These are phyloP conservation scores for Melitaea athalia DNA, from an alignment of 2,888 invertebrate genomes.

Conservation along the genomic window DNA sequence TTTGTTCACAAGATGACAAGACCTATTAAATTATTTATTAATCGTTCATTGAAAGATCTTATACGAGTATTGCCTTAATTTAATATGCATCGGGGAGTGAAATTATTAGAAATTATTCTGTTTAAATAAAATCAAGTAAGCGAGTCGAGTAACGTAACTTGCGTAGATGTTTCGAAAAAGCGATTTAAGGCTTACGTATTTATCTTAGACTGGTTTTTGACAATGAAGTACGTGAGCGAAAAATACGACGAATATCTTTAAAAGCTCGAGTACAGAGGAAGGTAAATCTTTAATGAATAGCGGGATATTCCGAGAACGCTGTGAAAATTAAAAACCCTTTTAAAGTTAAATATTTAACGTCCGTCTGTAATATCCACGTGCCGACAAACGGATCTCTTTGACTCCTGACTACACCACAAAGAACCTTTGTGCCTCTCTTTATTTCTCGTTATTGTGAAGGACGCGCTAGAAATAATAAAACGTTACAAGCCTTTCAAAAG, in stretches of 20 bases:
- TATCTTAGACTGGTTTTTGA: neutral
- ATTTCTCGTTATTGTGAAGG: slow-evolving; percentile 63
- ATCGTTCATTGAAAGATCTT: neutral
- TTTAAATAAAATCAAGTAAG: slow-evolving; percentile 57
- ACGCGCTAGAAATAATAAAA: slow-evolving; percentile 70
- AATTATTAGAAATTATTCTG: slow-evolving; percentile 47
- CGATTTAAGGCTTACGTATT: slow-evolving; percentile 1
- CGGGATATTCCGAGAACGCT: slow-evolving; percentile 60
- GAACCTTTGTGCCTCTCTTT: slow-evolving; percentile 46
- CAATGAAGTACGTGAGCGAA: neutral
- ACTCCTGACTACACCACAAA: slow-evolving; percentile 33
- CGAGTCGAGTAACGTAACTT: slow-evolving; percentile 47
- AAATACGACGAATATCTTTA: slow-evolving; percentile 43
- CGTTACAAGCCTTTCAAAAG: slow-evolving; percentile 50
- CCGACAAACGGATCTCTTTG: slow-evolving; percentile 58
- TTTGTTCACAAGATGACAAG: neutral
- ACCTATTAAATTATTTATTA: neutral
- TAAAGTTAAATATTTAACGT: slow-evolving; percentile 49
- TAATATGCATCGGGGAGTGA: neutral
- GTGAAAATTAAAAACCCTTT: slow-evolving; percentile 60
- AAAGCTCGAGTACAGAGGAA: slow-evolving; percentile 47
- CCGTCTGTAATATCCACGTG: slow-evolving; percentile 58
- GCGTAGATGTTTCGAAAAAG: slow-evolving; percentile 18
- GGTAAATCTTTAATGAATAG: slow-evolving; percentile 44
- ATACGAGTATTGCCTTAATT: no score